phyloP scores from a whole-genome alignment of 2,888 invertebrate species.

The Torymus auratus region DNA sequence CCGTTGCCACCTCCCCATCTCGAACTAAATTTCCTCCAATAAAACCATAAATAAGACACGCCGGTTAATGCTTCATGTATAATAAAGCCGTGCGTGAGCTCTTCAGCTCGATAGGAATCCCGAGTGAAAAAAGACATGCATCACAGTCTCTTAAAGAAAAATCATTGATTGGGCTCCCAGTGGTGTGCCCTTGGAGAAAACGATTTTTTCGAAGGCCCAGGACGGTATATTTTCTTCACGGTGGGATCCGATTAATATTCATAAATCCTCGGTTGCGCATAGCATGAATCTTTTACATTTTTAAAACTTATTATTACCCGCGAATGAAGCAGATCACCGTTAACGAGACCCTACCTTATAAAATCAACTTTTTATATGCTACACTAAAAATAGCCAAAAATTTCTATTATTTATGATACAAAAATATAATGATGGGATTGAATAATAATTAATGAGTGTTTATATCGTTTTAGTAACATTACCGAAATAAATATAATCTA shows the following conservation, averaged over 20 bases:
- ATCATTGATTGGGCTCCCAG: neutral
- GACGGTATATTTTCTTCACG: neutral
- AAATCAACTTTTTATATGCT: slow-evolving; percentile 17
- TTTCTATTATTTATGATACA: too few species aligned
- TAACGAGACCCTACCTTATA: slow-evolving; percentile 41
- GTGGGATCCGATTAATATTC: slow-evolving; percentile 43
- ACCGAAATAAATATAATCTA: too few species aligned
- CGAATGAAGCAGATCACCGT: slow-evolving; percentile 29
- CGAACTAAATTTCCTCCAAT: slow-evolving; percentile 36
- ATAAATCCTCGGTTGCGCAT: slow-evolving; percentile 31
- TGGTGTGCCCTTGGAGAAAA: slow-evolving; percentile 30
- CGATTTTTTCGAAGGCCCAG: slow-evolving; percentile 29
- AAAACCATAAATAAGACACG: slow-evolving; percentile 38
- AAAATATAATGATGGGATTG: too few species aligned
- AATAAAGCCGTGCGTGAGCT: slow-evolving; percentile 7
- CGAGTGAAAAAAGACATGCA: neutral
- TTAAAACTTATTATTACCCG: slow-evolving; percentile 10
- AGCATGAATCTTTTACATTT: slow-evolving; percentile 27
- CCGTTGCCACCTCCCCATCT: neutral
- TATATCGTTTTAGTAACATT: too few species aligned
- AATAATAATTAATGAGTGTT: too few species aligned
- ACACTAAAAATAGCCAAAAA: too few species aligned
- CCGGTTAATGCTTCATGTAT: slow-evolving; percentile 23
- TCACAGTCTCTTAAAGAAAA: neutral
- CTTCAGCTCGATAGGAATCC: slow-evolving; percentile 12